Evolutionary conservation across 2,888 invertebrate genomes (phyloP).

Genomic region (Ornithoptera priamus): DNA sequence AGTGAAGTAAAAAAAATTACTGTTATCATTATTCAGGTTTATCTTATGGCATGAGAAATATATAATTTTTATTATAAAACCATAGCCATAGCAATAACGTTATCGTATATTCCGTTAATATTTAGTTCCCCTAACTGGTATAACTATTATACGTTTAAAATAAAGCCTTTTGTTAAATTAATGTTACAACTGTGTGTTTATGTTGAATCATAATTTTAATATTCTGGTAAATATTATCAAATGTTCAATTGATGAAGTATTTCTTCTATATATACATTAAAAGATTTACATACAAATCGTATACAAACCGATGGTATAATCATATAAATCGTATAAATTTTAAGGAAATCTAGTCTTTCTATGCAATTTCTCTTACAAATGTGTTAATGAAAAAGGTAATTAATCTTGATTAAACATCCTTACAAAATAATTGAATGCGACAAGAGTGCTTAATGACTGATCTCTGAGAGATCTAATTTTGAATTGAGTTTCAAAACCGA

Average conservation of each 20-base stretch:
- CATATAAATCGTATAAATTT: neutral
- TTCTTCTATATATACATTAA: too few relatives aligned
- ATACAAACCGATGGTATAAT: neutral
- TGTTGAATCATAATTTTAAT: too few relatives aligned
- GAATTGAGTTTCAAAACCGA: slow-evolving; percentile 12
- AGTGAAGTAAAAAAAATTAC: neutral
- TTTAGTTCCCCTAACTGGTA: neutral
- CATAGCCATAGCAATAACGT: neutral
- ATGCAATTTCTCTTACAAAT: neutral
- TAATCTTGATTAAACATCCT: neutral
- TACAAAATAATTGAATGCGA: slow-evolving; percentile 3
- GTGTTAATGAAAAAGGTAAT: slow-evolving; percentile 2
- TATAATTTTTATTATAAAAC: neutral
- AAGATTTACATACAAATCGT: neutral
- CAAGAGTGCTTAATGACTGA: neutral
- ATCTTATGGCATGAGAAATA: neutral
- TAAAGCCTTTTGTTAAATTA: neutral
- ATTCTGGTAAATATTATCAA: too few relatives aligned
- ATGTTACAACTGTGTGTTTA: too few relatives aligned
- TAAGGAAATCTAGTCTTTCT: neutral
- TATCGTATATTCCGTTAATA: neutral
- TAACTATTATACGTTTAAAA: neutral
- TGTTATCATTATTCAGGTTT: neutral
- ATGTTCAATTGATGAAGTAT: too few relatives aligned
- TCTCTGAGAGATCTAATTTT: slow-evolving; percentile 6